A percentile compares a stretch with the other conserved stretches of the same genome.
Conservation (phyloP, 2,888 invertebrate genomes). For the Sphaerophoria taeniata region DNA sequence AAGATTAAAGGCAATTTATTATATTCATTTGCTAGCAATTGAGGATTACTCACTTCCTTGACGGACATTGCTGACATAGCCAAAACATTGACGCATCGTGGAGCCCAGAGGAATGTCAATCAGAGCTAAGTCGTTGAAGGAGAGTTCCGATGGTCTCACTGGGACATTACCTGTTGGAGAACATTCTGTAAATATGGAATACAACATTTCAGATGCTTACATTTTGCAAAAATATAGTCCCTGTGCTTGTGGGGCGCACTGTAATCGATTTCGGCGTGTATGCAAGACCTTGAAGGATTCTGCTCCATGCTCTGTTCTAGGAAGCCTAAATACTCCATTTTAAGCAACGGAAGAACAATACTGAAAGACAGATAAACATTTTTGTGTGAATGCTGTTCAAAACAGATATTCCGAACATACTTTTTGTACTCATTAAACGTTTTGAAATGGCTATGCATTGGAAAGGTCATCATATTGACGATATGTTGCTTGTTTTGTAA, state of each 20-base stretch:
- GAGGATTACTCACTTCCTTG: conserved; percentile 42
- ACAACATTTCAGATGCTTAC: conserved; percentile 70
- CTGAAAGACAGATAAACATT: conserved; percentile 72
- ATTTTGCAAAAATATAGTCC: conserved; percentile 76
- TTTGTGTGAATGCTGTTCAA: background rate
- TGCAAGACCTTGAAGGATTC: conserved; percentile 41
- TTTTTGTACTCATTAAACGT: conserved; percentile 85
- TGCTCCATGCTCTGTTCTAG: conserved; percentile 77
- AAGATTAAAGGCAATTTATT: background rate
- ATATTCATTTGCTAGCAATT: no score
- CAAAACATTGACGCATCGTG: conserved; percentile 22
- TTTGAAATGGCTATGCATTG: conserved; percentile 84
- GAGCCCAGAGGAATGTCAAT: conserved; percentile 20
- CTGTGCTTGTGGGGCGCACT: conserved; percentile 72
- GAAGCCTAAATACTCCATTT: conserved; percentile 78
- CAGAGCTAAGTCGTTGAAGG: conserved; percentile 43
- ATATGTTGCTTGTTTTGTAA: conserved; percentile 84
- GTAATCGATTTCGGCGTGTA: conserved; percentile 75
- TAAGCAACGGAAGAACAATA: conserved; percentile 80
- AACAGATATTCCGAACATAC: conserved; percentile 78
- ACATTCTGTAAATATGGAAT: background rate
- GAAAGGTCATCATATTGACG: conserved; percentile 83
- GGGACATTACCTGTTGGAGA: conserved; percentile 22
- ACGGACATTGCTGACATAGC: conserved; percentile 46
- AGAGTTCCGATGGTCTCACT: conserved; percentile 39